These are phyloP conservation scores for Drosophila subquinaria DNA, from an alignment of 2,888 invertebrate genomes.

Conservation along the genomic window DNA sequence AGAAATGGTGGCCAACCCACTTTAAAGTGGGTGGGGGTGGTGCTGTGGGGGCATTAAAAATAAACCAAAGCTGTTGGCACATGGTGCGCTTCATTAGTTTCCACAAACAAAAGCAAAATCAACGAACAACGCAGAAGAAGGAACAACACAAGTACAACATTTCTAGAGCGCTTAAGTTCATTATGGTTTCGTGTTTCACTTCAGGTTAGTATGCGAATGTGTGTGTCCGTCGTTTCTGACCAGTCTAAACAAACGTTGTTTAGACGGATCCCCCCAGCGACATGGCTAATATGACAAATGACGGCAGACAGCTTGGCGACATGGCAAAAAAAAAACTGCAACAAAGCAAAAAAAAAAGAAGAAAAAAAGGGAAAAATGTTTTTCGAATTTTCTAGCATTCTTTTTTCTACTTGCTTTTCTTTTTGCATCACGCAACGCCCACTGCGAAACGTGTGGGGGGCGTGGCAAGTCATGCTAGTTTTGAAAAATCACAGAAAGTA, in stretches of 20 bases:
- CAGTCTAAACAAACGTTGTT: constrained; percentile 10
- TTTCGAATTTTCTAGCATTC: constrained; percentile 17
- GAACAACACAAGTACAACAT: constrained; percentile 15
- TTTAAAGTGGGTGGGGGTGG: not conserved
- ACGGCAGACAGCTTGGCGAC: constrained; percentile 56
- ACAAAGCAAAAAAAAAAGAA: constrained; percentile 5
- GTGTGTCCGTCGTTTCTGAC: constrained; percentile 13
- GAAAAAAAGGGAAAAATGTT: not conserved
- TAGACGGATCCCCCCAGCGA: constrained; percentile 7
- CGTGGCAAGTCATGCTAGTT: constrained; percentile 47
- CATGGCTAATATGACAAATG: constrained; percentile 45
- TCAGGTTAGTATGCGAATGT: not conserved
- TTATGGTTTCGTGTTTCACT: constrained; percentile 72
- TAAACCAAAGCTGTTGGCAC: constrained; percentile 61
- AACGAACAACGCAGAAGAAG: constrained; percentile 3
- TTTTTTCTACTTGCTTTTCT: constrained; percentile 51
- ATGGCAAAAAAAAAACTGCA: not conserved
- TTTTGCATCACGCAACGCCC: constrained; percentile 22
- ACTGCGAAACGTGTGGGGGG: constrained; percentile 2
- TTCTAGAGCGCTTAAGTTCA: constrained; percentile 58
- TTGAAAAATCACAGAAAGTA: constrained; percentile 36
- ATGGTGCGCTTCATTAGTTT: constrained; percentile 67
- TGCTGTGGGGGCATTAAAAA: constrained; percentile 42
- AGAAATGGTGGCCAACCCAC: constrained; percentile 19
- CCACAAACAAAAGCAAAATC: constrained; percentile 42